Conservation (phyloP, 2,113 vertebrate genomes). For the Mirza zaza region DNA sequence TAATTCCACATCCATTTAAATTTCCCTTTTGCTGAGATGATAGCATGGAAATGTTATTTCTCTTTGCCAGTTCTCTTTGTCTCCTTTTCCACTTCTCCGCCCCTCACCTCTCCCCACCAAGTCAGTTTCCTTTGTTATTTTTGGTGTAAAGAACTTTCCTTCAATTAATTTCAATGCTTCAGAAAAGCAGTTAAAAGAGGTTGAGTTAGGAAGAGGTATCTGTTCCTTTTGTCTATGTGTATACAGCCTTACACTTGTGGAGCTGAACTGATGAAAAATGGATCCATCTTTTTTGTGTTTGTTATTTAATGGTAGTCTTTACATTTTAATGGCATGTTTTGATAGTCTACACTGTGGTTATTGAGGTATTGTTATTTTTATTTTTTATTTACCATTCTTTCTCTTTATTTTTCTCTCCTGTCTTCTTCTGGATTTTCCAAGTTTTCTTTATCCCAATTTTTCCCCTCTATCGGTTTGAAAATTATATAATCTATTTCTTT, state of each 20-base stretch:
- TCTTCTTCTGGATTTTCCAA: constrained; percentile 24
- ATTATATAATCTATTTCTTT: background rate
- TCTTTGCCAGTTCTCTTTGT: background rate
- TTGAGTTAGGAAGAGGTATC: background rate
- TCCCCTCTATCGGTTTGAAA: background rate
- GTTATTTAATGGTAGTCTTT: background rate
- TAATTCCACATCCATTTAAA: background rate
- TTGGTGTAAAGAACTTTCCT: constrained; percentile 9
- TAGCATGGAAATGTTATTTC: background rate
- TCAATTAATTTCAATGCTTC: background rate
- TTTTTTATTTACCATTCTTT: background rate
- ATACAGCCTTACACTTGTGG: background rate
- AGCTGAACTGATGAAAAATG: background rate
- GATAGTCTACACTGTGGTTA: background rate
- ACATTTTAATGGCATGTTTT: background rate
- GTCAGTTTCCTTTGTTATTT: constrained; percentile 10
- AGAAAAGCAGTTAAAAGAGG: background rate
- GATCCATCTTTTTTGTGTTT: background rate
- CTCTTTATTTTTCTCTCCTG: background rate
- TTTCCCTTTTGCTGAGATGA: background rate
- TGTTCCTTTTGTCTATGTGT: background rate
- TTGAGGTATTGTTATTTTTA: background rate
- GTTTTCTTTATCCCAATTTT: background rate
- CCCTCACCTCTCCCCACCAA: background rate
- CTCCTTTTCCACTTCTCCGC: background rate